Evolutionary conservation across 2,113 vertebrate species (phyloP).

Genomic region (Pelodiscus sinensis): DNA sequence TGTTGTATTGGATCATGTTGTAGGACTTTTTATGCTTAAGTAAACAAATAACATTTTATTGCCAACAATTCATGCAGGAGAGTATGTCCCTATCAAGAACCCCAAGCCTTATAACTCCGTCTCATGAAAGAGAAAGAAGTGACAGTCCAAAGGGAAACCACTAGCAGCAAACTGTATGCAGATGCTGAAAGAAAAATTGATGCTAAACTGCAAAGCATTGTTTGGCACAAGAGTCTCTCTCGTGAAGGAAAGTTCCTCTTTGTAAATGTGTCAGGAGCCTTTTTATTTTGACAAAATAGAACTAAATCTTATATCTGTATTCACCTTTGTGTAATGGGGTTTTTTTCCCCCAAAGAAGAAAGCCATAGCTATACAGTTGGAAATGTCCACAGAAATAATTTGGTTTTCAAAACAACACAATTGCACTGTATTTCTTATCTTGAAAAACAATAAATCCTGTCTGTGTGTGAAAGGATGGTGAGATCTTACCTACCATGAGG

Average conservation of each 20-base stretch:
- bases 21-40: slow-evolving; percentile 27
- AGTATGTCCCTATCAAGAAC: slow-evolving; percentile 45
- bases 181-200: slow-evolving; percentile 43
- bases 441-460: not conserved
- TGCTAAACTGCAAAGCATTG: not conserved
- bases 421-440: not conserved
- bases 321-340: rapidly evolving
- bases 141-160: slow-evolving; percentile 37
- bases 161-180: slow-evolving; percentile 19
- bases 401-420: not conserved
- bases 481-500: not conserved
- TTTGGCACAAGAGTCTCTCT: slow-evolving; percentile 15
- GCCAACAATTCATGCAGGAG: slow-evolving; percentile 37
- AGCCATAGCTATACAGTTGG: not conserved
- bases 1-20: not conserved
- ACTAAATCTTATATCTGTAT: slow-evolving; percentile 37
- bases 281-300: slow-evolving; percentile 50
- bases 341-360: not conserved
- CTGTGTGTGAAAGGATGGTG: not conserved
- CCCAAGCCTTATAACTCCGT: slow-evolving; percentile 1
- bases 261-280: slow-evolving; percentile 48
- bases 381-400: not conserved
- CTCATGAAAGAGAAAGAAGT: slow-evolving; percentile 31
- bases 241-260: not conserved
- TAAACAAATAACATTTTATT: slow-evolving; percentile 59